Percentiles rank a stretch among this genome's conserved stretches.
phyloP scores from a whole-genome alignment of 2,888 invertebrate species.

The Nasonovia ribisnigri region DNA sequence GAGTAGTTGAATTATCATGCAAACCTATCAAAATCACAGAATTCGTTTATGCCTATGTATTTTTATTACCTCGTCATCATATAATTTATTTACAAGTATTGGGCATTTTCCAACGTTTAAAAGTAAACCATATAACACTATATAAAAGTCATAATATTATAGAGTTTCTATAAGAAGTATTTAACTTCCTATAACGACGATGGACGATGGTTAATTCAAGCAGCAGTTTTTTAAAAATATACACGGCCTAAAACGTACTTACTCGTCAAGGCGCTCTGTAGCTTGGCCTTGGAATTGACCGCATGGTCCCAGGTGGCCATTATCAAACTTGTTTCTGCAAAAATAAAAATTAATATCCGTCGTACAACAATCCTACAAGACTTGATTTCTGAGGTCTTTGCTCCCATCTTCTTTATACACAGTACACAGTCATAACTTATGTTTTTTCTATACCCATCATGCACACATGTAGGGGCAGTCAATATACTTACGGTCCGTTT shows the following conservation, averaged over 20 bases:
- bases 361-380: background rate
- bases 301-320: constrained; percentile 88
- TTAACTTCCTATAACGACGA: background rate
- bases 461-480: background rate
- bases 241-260: constrained; percentile 56
- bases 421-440: background rate
- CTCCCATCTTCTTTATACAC: background rate
- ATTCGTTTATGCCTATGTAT: background rate
- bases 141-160: too few species aligned
- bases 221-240: background rate
- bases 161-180: background rate
- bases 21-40: background rate
- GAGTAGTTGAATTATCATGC: background rate
- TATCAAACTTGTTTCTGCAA: constrained; percentile 75
- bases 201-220: background rate
- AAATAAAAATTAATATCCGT: background rate
- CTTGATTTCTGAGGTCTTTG: constrained; percentile 11
- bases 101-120: background rate
- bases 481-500: constrained; percentile 11
- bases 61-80: background rate
- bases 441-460: background rate
- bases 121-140: background rate
- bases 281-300: constrained; percentile 79
- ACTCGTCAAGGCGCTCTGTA: constrained; percentile 75
- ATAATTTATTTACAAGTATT: background rate